phyloP scores from a whole-genome alignment of 2,797 vertebrate genomes.

The Xerus rutilus region DNA sequence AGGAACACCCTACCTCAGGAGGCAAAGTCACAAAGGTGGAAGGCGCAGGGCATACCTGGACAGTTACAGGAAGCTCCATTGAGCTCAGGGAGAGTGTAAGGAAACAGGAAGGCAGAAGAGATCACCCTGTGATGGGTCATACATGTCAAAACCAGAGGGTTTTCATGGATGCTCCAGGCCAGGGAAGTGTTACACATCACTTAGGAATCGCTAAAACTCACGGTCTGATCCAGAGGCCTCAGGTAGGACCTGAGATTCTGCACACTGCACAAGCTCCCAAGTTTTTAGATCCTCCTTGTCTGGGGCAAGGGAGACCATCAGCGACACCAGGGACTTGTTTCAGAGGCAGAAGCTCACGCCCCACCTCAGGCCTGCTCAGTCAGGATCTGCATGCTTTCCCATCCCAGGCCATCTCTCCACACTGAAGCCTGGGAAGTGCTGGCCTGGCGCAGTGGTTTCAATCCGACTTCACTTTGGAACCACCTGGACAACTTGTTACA shows the following conservation, averaged over 20 bases:
- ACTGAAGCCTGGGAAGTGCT: background rate
- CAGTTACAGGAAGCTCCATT: too few relatives aligned
- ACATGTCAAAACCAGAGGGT: too few relatives aligned
- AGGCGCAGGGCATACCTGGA: background rate
- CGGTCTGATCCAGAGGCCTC: background rate
- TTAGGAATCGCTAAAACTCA: too few relatives aligned
- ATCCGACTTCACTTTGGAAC: background rate
- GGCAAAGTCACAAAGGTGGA: background rate
- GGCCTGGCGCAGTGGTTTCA: background rate
- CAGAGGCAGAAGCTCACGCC: rapidly evolving
- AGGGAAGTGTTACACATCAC: background rate
- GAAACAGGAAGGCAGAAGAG: background rate
- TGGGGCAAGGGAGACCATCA: background rate
- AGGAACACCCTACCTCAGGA: background rate
- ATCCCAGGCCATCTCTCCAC: background rate
- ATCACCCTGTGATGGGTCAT: too few relatives aligned
- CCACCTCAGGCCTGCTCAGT: background rate
- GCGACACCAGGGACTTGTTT: background rate
- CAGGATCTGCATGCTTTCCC: background rate
- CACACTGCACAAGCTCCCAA: background rate
- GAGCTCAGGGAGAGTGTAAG: background rate
- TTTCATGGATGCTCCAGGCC: background rate
- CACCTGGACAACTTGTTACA: background rate
- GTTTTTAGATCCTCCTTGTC: background rate
- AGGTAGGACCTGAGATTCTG: background rate